Base-by-base conservation (phyloP, 2,113 vertebrate genomes). In the Ondatra zibethicus region DNA sequence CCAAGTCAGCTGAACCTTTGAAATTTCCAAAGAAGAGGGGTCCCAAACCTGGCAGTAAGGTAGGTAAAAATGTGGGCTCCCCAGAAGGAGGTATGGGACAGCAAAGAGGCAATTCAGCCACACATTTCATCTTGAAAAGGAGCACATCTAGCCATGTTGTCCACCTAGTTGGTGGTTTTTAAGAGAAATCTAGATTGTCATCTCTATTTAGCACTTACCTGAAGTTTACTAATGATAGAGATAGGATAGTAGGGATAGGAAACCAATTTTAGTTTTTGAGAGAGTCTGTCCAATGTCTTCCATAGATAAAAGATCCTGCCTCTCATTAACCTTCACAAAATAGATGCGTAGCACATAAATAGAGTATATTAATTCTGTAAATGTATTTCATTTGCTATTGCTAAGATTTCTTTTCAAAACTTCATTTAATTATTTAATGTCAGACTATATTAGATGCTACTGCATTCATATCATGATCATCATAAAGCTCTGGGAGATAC, bases 11-110 rank as follows among this genome's bases (percentile, higher is more conserved):
- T 98, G 99, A 99, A 98, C 98, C 99, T 92, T 98, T 99, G 98
- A 99, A 99, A 99, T 99, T 99, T 97, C 99, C 99, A 97, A 99
- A 99, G 98, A 99, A 99, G 98, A 99, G 99, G 97, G 99, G 99
- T 78, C 99, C 99, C 94, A 99, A 99, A 98, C 99, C 99, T 88
- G 99, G 99, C 98, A 99, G 99, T 98, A 99, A 99, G 99, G 99
- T 99, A 98, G 89, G 98, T 97, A 97, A 96, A 92, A 93, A 89
- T 36, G 36, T 95, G 89, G 61, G 55, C 36, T 90, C 94, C 45
- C 65, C 58, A 92, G 85, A 89, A 96, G 84, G 61, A 63, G 80
- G 45, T 82, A 80, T 85, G 70, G 58, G 82, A 19, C 25, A 86
- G 21, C 42, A 39, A 88, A 88, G 25, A 70, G 21, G 6, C 90